A percentile compares a stretch with the other conserved stretches of the same genome.
Conservation (phyloP, 2,888 invertebrate genomes). For the Ormia ochracea region DNA sequence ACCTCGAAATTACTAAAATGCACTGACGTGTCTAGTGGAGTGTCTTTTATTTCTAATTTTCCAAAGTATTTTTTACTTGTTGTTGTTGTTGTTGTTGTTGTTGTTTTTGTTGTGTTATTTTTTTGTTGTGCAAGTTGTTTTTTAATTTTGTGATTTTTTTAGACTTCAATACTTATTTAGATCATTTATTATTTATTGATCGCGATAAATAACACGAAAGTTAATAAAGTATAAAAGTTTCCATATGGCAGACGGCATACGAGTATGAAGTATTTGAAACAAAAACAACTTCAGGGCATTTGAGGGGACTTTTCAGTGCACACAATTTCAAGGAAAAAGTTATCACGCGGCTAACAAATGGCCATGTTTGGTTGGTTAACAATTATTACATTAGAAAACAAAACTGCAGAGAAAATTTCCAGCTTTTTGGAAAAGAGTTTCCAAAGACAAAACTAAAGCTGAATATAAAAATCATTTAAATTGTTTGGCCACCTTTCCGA, state of each 20-base stretch:
- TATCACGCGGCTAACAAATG: constrained; percentile 50
- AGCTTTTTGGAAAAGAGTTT: background rate
- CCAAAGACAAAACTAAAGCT: background rate
- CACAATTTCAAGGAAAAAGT: constrained; percentile 44
- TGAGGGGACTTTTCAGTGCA: constrained; percentile 20
- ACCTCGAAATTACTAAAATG: constrained; percentile 73
- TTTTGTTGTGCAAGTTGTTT: background rate
- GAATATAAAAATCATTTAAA: background rate
- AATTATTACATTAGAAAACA: background rate
- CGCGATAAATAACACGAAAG: constrained; percentile 76
- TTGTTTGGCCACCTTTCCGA: background rate
- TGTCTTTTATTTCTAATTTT: no score
- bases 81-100: no score
- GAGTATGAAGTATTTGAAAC: background rate
- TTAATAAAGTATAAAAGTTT: constrained; percentile 57
- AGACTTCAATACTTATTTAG: constrained; percentile 63
- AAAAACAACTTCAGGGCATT: constrained; percentile 51
- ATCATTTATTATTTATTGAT: constrained; percentile 77
- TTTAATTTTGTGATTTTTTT: constrained; percentile 32
- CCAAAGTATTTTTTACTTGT: no score
- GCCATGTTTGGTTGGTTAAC: constrained; percentile 31
- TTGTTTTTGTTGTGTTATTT: no score
- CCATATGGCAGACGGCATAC: constrained; percentile 10
- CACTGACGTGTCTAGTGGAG: no score
- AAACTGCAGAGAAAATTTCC: background rate